Evolutionary conservation across 2,888 invertebrate species (phyloP).

Genomic region (Chymomyza fuscimana): DNA sequence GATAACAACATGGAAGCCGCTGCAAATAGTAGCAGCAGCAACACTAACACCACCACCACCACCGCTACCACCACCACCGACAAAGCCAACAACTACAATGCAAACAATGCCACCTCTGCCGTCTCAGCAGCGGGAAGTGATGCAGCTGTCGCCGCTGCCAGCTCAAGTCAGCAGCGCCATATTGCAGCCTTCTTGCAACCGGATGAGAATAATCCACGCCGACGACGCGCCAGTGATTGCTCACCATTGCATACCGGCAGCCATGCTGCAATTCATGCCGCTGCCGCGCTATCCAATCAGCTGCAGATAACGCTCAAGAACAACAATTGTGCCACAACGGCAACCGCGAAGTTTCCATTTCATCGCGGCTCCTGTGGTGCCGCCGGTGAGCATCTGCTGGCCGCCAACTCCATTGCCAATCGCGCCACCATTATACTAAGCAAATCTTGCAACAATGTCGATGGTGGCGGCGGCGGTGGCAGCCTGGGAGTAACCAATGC

Average conservation of each 20-base stretch:
- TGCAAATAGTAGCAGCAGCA: conserved; percentile 28
- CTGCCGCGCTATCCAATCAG: conserved; percentile 66
- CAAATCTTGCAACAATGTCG: conserved; percentile 78
- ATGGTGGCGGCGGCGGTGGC: conserved; percentile 69
- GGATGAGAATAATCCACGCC: conserved; percentile 61
- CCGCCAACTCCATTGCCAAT: conserved; percentile 78
- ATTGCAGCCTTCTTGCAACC: conserved; percentile 47
- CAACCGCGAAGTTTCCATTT: conserved; percentile 60
- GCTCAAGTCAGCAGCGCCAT: conserved; percentile 51
- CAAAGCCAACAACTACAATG: conserved; percentile 13
- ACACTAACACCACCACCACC: conserved; percentile 11
- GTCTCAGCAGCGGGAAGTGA: background rate
- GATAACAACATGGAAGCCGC: conserved; percentile 14
- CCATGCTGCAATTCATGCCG: conserved; percentile 45
- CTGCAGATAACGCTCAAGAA: conserved; percentile 77
- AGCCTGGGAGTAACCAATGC: conserved; percentile 23
- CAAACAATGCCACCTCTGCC: conserved; percentile 22
- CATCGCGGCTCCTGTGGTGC: conserved; percentile 79
- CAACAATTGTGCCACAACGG: conserved; percentile 67
- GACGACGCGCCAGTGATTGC: conserved; percentile 76
- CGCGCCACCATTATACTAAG: conserved; percentile 78
- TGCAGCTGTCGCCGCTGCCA: conserved; percentile 33
- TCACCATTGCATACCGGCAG: conserved; percentile 52
- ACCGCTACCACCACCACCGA: conserved; percentile 33
- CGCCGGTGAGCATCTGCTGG: conserved; percentile 77